Base-by-base conservation (phyloP, 30 jellyfish, hydroid and myxozoan genomes). In the Hydra vulgaris region DNA sequence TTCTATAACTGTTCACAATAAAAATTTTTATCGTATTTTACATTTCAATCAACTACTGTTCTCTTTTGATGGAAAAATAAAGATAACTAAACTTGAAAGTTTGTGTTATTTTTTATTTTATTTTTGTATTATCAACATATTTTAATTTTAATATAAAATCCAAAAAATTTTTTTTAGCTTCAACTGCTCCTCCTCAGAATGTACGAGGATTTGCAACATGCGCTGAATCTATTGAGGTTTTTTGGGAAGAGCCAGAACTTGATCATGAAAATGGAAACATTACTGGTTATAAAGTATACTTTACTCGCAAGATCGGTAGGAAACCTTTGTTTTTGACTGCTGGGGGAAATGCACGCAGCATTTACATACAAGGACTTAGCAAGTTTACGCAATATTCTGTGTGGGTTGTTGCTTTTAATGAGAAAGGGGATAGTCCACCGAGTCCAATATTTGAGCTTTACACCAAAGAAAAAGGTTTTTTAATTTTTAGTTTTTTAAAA, bases 391-490 rank as follows among this genome's bases (percentile, higher is more conserved):
- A 88, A 83, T 94, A 94, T 71, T 86, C 91, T 1, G 85, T 94
- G 0, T 94, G 99, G 99, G 93, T 88, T 27, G 70, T 88, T 53
- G 94, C 99, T 7, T 26, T n/a, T 21, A 94, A 86, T 68, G 53
- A 81, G 3, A 70, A 78, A 18, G 99, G 99, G n/a, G 95, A 88
- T 18, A 95, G 99, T 5, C 99, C 99, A 25, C 85, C 96, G 1
- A 87, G 94, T 53, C 56, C 85, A 21, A 82, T 72, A 74, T 94
- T 87, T 71, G 95, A 87, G 78, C 72, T 94, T 23, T 84, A 77
- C 67, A 94, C 99, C 0, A 94, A 88, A 21, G 99, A 94, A 66
- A 96, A 94, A 82, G 99, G 99, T 94, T 66, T 68, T n/a, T n/a
- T n/a, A n/a, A n/a, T n/a, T n/a, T n/a, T n/a, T n/a, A n/a, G n/a